Evolutionary conservation across 2,113 vertebrate species (phyloP).

Genomic region (Colinus virginianus): DNA sequence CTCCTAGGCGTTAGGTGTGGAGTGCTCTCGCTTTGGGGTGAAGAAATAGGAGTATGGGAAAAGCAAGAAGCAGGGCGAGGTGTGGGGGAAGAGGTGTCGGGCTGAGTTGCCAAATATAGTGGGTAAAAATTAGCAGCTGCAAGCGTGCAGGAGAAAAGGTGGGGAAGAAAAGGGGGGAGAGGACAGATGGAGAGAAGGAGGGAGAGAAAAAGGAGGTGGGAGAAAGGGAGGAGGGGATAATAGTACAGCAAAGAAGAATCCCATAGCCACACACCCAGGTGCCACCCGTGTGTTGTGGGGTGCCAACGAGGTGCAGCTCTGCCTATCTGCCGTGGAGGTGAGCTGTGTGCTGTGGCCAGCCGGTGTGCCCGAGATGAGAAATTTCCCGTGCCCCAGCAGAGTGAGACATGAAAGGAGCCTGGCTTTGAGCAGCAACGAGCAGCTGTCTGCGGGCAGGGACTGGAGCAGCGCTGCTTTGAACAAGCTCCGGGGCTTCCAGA

Average conservation of each 20-base stretch:
- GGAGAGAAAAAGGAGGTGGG: constrained; percentile 64
- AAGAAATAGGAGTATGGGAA: constrained; percentile 10
- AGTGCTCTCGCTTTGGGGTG: background rate
- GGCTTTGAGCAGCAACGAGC: fast-evolving
- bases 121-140: constrained; percentile 78
- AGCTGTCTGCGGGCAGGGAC: background rate
- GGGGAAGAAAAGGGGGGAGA: constrained; percentile 49
- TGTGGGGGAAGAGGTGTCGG: constrained; percentile 63
- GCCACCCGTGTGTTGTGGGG: constrained; percentile 11
- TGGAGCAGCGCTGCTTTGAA: background rate
- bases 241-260: constrained; percentile 41
- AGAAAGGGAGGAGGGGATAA: constrained; percentile 61
- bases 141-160: constrained; percentile 72
- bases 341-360: background rate
- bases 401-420: background rate
- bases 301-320: background rate
- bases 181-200: constrained; percentile 82
- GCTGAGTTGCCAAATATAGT: constrained; percentile 73
- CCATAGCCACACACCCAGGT: constrained; percentile 16
- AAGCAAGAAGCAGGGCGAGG: background rate
- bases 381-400: background rate
- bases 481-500: background rate
- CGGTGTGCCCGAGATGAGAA: background rate
- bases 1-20: background rate
- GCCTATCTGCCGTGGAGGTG: background rate